Conservation (phyloP, 2,888 invertebrate genomes). For the Metalampra italica region DNA sequence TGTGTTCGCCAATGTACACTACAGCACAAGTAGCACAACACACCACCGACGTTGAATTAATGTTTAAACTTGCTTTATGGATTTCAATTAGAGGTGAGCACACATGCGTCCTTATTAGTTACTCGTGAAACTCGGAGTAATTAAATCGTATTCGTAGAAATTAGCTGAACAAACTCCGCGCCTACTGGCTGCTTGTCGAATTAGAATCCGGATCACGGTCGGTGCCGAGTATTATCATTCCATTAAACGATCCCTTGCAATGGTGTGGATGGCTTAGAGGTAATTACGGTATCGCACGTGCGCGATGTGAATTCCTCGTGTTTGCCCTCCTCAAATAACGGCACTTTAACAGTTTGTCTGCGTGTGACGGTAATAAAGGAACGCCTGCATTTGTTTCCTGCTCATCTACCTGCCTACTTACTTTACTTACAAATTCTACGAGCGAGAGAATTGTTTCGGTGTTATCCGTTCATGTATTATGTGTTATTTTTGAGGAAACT, state of each 20-base stretch:
- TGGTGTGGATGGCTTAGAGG: conserved; percentile 12
- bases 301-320: not conserved
- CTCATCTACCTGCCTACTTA: too few species aligned
- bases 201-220: conserved; percentile 16
- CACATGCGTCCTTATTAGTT: not conserved
- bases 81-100: not conserved
- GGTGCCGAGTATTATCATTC: conserved; percentile 17
- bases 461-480: too few species aligned
- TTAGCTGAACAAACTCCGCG: conserved; percentile 9
- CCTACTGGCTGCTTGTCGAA: conserved; percentile 6
- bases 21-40: too few species aligned
- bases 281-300: conserved; percentile 13
- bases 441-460: too few species aligned
- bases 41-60: not conserved
- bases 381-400: too few species aligned
- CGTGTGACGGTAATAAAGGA: too few species aligned
- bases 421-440: too few species aligned
- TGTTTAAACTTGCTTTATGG: not conserved
- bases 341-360: not conserved
- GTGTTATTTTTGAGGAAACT: too few species aligned
- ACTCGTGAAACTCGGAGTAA: conserved; percentile 2
- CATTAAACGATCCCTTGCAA: conserved; percentile 14
- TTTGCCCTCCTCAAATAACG: not conserved
- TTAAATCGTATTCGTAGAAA: conserved; percentile 11
- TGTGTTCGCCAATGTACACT: not conserved